phyloP scores from a whole-genome alignment of 2,113 vertebrate species.

The Elanoides forficatus region DNA sequence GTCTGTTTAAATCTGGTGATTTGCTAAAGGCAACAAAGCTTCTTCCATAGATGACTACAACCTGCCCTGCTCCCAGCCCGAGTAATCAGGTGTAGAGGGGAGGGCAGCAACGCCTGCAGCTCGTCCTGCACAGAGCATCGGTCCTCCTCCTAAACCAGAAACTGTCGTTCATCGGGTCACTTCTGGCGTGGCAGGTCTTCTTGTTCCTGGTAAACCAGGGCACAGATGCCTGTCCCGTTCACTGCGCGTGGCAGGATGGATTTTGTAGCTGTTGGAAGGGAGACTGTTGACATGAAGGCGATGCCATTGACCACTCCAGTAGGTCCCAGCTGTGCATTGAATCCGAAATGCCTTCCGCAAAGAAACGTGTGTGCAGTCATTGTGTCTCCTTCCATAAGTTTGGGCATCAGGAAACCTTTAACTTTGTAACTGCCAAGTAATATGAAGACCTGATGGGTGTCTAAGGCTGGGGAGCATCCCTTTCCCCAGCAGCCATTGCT shows the following conservation, averaged over 20 bases:
- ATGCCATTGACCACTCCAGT: accelerated
- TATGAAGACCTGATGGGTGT: neutral
- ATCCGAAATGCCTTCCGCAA: neutral
- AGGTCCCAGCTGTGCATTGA: neutral
- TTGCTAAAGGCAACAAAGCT: accelerated
- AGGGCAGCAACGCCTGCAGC: no score
- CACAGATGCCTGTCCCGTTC: accelerated
- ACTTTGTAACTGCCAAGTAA: neutral
- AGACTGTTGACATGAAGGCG: accelerated
- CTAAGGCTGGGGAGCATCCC: neutral
- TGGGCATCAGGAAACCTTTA: neutral
- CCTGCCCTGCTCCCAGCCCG: neutral
- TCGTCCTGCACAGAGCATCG: accelerated
- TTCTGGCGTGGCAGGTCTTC: neutral
- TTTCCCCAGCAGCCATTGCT: neutral
- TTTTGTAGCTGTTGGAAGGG: neutral
- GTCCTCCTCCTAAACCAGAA: neutral
- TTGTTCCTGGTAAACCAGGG: neutral
- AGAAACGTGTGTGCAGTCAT: neutral
- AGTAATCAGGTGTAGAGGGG: neutral
- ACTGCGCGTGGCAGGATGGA: neutral
- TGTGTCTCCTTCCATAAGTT: neutral
- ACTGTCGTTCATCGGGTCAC: accelerated
- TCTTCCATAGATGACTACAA: neutral
- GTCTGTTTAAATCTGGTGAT: neutral